Evolutionary conservation across 2,797 vertebrate genomes (phyloP).

Genomic region (Salmo trutta): DNA sequence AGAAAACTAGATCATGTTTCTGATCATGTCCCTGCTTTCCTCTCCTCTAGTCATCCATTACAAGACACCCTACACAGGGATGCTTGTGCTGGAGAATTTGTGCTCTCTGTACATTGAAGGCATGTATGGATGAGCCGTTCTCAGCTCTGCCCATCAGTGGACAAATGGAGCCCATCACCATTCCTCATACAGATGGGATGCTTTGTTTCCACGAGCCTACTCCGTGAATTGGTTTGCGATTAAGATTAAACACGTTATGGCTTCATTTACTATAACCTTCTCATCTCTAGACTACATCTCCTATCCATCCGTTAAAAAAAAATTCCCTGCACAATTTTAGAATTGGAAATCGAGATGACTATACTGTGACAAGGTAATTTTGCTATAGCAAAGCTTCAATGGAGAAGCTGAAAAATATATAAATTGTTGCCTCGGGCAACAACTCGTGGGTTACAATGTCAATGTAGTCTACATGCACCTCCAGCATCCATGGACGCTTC

Average conservation of each 20-base stretch:
- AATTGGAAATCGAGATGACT: background rate
- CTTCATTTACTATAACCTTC: background rate
- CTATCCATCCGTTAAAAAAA: background rate
- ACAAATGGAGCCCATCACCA: constrained; percentile 4
- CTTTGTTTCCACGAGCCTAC: constrained; percentile 6
- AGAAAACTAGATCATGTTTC: background rate
- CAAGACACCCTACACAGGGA: background rate
- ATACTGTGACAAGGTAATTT: background rate
- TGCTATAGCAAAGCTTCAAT: background rate
- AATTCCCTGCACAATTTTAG: background rate
- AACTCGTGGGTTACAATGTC: background rate
- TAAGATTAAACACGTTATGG: constrained; percentile 5
- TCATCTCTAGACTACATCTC: background rate
- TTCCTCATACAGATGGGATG: constrained; percentile 5
- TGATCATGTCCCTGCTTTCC: background rate
- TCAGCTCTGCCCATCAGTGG: constrained; percentile 9
- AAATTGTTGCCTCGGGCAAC: background rate
- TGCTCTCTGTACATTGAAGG: background rate
- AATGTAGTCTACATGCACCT: background rate
- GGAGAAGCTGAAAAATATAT: background rate
- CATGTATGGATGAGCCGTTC: constrained; percentile 11
- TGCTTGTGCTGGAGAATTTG: background rate
- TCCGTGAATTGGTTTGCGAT: background rate
- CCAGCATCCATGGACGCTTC: background rate
- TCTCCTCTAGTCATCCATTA: background rate